Percentiles rank a stretch among this genome's conserved stretches.
Evolutionary conservation across 1,140 invertebrate species (phyloP).

Genomic region (Aphelenchoides fujianensis): DNA sequence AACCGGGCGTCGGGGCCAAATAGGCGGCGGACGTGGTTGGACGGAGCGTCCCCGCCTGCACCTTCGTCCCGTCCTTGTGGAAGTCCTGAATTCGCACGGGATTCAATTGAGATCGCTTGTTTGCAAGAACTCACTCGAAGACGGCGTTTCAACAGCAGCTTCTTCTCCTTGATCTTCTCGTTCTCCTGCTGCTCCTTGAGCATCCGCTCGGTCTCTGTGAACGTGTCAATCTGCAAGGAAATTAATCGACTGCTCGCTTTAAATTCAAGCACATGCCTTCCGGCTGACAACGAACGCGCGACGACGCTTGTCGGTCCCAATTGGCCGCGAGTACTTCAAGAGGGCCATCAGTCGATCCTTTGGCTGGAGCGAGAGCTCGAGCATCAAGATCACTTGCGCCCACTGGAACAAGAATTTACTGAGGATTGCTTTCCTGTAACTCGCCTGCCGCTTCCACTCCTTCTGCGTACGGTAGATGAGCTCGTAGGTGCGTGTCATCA

Average conservation of each 20-base stretch:
- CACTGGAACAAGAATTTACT: constrained; percentile 69
- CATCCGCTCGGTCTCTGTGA: constrained; percentile 41
- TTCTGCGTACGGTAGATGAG: constrained; percentile 88
- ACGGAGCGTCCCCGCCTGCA: background rate
- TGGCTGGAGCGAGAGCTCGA: constrained; percentile 87
- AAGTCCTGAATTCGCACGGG: background rate
- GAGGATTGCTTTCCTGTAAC: background rate
- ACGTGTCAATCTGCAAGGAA: constrained; percentile 34
- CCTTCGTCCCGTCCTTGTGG: constrained; percentile 5
- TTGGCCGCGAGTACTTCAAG: constrained; percentile 86
- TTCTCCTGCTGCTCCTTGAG: constrained; percentile 42
- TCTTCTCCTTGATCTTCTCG: constrained; percentile 44
- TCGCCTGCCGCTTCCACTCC: constrained; percentile 92
- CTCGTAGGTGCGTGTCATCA: constrained; percentile 99
- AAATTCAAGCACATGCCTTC: constrained; percentile 62
- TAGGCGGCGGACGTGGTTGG: constrained; percentile 9
- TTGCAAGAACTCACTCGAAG: constrained; percentile 26
- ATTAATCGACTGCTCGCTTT: constrained; percentile 15
- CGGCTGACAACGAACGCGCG: constrained; percentile 82
- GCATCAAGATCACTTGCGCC: constrained; percentile 92
- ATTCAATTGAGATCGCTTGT: background rate
- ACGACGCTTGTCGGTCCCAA: constrained; percentile 76
- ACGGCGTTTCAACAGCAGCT: constrained; percentile 43
- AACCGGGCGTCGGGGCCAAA: constrained; percentile 8
- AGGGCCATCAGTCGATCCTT: constrained; percentile 78